phyloP scores from a whole-genome alignment of 2,888 invertebrate species.

The Desoria tigrina region DNA sequence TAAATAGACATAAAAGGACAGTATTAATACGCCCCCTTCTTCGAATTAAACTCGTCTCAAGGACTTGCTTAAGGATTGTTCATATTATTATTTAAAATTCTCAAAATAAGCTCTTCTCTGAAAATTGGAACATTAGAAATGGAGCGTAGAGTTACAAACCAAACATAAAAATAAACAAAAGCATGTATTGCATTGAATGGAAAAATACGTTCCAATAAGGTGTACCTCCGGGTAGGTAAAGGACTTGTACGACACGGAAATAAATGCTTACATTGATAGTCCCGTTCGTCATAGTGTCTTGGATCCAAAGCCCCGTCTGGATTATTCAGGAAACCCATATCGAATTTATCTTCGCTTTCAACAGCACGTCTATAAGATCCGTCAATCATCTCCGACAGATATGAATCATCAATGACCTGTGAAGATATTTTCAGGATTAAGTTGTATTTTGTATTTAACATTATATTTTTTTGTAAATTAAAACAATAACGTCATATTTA shows the following conservation, averaged over 20 bases:
- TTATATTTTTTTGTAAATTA: no score
- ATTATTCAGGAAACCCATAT: not conserved
- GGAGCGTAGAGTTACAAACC: not conserved
- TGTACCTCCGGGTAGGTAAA: no score
- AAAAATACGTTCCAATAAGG: no score
- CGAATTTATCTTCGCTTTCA: conserved; percentile 12
- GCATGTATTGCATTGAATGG: no score
- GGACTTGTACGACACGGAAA: no score
- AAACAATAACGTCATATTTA: no score
- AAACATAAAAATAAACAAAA: no score
- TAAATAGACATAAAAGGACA: not conserved
- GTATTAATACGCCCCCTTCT: not conserved
- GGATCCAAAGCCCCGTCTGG: conserved; percentile 22
- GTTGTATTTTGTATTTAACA: no score
- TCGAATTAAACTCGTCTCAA: not conserved
- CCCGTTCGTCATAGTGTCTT: conserved; percentile 47
- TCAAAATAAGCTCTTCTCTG: conserved; percentile 2
- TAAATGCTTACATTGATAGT: conserved; percentile 49
- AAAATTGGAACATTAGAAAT: not conserved
- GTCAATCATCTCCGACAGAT: conserved; percentile 38
- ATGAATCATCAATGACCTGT: conserved; percentile 17
- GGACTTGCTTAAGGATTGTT: conserved; percentile 1
- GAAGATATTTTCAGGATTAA: no score
- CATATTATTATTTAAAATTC: not conserved
- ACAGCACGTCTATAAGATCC: conserved; percentile 25